phyloP scores from a whole-genome alignment of 1,140 invertebrate species.

The Drosophila lacertosa region DNA sequence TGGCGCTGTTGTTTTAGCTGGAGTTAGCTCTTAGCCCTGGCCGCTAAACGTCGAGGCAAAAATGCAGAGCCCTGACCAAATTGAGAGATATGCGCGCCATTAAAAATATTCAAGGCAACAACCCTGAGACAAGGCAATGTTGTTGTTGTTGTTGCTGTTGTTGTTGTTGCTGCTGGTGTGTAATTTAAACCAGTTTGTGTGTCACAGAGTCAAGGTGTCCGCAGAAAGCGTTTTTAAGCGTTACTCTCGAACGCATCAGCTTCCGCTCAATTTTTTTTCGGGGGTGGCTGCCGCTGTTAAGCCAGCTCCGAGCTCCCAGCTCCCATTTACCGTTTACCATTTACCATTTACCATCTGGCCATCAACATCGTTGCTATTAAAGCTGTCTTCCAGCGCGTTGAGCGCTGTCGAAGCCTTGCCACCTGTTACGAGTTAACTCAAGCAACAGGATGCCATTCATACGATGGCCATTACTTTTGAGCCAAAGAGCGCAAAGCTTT shows the following conservation, averaged over 20 bases:
- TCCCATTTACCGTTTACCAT: slow-evolving; percentile 6
- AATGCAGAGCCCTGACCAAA: slow-evolving; percentile 19
- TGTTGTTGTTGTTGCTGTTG: slow-evolving; percentile 21
- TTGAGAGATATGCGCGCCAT: slow-evolving; percentile 27
- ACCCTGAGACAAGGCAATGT: slow-evolving; percentile 33
- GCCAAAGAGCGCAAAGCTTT: slow-evolving; percentile 33
- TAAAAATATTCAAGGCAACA: slow-evolving; percentile 63
- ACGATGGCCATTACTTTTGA: slow-evolving; percentile 45
- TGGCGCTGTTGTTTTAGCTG: slow-evolving; percentile 27
- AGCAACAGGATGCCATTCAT: slow-evolving; percentile 82
- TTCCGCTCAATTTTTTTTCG: slow-evolving; percentile 42
- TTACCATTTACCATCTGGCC: slow-evolving; percentile 25
- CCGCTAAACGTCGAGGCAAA: neutral
- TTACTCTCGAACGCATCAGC: slow-evolving; percentile 41
- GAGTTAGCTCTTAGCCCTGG: neutral
- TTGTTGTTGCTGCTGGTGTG: slow-evolving; percentile 18
- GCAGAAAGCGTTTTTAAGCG: slow-evolving; percentile 33
- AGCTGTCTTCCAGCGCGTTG: slow-evolving; percentile 44
- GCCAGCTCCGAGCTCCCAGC: neutral
- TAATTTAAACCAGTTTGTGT: slow-evolving; percentile 64
- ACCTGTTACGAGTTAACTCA: slow-evolving; percentile 68
- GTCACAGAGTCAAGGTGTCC: slow-evolving; percentile 76
- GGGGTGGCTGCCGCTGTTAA: slow-evolving; percentile 21
- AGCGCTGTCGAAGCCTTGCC: slow-evolving; percentile 55
- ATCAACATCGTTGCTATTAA: slow-evolving; percentile 53